Evolutionary conservation across 2,113 vertebrate species (phyloP).

Genomic region (Podarcis cretensis): DNA sequence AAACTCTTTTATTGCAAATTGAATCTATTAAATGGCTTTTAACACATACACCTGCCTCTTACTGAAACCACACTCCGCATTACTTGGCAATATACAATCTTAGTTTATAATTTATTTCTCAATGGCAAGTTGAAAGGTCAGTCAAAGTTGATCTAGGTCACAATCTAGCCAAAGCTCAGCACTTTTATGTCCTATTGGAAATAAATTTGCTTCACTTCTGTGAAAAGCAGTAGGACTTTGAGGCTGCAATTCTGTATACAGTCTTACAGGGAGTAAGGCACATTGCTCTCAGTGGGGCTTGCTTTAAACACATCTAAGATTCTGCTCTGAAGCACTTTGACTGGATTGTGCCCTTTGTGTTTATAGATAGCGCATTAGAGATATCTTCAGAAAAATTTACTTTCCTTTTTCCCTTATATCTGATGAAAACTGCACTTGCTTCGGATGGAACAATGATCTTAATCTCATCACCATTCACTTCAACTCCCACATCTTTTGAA

Average conservation of each 20-base stretch:
- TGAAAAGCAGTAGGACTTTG: neutral
- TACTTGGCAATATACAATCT: neutral
- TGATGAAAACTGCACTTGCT: neutral
- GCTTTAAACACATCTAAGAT: neutral
- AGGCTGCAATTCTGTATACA: neutral
- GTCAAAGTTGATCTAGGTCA: neutral
- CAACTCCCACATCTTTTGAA: conserved; percentile 29
- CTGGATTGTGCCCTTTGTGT: neutral
- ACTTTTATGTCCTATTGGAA: too few species aligned
- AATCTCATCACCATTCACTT: conserved; percentile 20
- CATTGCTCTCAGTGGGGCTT: neutral
- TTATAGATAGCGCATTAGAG: conserved; percentile 3
- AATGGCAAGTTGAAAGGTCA: neutral
- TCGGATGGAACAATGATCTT: conserved; percentile 29
- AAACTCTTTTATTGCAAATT: too few species aligned
- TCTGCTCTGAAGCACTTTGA: neutral
- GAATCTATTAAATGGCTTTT: too few species aligned
- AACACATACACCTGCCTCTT: neutral
- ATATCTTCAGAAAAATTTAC: neutral
- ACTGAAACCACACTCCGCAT: neutral
- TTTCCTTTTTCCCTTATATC: conserved; percentile 5
- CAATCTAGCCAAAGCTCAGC: neutral
- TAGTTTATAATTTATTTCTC: neutral
- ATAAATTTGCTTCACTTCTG: neutral
- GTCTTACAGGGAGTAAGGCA: neutral